A percentile compares a stretch with the other conserved stretches of the same genome.
Evolutionary conservation across 2,113 vertebrate genomes (phyloP).

Genomic region (Lycocorax pyrrhopterus): DNA sequence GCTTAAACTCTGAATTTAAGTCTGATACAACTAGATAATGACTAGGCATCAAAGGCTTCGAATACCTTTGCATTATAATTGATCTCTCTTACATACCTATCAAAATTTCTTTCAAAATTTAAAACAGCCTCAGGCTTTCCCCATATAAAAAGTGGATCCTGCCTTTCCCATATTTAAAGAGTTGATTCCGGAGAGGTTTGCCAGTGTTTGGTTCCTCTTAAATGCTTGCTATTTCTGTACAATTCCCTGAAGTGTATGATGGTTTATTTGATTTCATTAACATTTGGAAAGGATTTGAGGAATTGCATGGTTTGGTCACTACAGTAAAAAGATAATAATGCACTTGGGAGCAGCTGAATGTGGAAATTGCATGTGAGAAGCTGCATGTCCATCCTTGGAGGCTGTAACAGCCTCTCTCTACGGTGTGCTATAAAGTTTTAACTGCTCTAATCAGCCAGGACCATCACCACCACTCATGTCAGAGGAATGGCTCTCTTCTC

Average conservation of each 20-base stretch:
- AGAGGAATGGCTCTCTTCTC: background rate
- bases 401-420: background rate
- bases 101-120: background rate
- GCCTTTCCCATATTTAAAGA: background rate
- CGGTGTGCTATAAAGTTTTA: slow-evolving; percentile 25
- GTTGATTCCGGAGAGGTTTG: slow-evolving; percentile 19
- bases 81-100: background rate
- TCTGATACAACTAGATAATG: background rate
- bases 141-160: background rate
- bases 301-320: slow-evolving; percentile 53
- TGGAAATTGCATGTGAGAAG: slow-evolving; percentile 46
- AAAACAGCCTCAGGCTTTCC: slow-evolving; percentile 20
- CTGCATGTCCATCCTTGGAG: slow-evolving; percentile 3
- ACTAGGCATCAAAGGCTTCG: background rate
- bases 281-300: slow-evolving; percentile 60
- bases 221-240: slow-evolving; percentile 45
- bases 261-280: slow-evolving; percentile 62
- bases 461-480: slow-evolving; percentile 3
- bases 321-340: slow-evolving; percentile 47
- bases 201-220: slow-evolving; percentile 30
- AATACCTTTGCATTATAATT: background rate
- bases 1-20: background rate
- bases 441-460: slow-evolving; percentile 31
- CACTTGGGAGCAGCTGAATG: slow-evolving; percentile 36
- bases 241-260: slow-evolving; percentile 29